Conservation (phyloP, 2,113 vertebrate species). For the Glareola pratincola region DNA sequence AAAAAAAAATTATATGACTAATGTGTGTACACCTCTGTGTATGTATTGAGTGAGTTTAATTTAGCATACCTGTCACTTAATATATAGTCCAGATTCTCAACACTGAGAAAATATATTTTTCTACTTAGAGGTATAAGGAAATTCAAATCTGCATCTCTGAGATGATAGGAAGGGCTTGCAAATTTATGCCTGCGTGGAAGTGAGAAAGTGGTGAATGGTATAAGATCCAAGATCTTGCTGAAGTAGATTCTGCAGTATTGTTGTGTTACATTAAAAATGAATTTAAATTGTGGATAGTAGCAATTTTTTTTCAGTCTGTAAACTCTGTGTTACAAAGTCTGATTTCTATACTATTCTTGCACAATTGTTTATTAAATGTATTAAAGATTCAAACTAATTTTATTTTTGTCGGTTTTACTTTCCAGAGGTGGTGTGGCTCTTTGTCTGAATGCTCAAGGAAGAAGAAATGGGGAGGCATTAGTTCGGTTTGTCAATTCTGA, state of each 20-base stretch:
- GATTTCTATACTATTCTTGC: background rate
- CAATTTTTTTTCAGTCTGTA: background rate
- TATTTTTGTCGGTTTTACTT: background rate
- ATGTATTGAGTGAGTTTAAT: background rate
- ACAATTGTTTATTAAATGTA: background rate
- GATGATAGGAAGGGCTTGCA: background rate
- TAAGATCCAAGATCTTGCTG: background rate
- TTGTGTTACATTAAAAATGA: background rate
- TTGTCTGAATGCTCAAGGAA: slow-evolving; percentile 93
- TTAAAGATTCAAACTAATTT: background rate
- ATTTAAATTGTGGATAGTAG: background rate
- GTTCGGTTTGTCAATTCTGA: slow-evolving; percentile 90
- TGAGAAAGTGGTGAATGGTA: background rate
- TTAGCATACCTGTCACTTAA: background rate
- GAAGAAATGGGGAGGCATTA: slow-evolving; percentile 93
- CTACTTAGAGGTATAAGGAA: background rate
- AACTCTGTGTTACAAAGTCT: background rate
- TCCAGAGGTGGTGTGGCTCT: slow-evolving; percentile 92
- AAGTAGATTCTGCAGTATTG: background rate
- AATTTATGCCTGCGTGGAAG: background rate
- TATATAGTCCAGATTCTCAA: background rate
- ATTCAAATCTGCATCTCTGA: background rate
- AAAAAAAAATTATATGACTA: background rate
- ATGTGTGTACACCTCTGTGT: background rate
- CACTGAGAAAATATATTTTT: background rate